phyloP scores from a whole-genome alignment of 1,140 invertebrate species.

The Panagrolaimus sp. region DNA sequence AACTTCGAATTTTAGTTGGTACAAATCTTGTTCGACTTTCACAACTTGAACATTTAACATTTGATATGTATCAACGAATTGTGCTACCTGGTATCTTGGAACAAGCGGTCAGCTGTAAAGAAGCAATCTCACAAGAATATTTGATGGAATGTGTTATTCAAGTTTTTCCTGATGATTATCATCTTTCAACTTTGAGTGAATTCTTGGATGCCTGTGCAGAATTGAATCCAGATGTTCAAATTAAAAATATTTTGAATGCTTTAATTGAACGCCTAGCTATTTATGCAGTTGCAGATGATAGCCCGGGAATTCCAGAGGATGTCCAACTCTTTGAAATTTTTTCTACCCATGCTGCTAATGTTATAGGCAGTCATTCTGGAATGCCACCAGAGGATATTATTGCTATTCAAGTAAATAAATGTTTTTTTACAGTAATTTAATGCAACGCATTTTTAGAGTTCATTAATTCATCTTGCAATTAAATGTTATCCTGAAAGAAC shows the following conservation, averaged over 20 bases:
- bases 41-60: constrained; percentile 86
- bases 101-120: constrained; percentile 92
- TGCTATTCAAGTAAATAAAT: constrained; percentile 74
- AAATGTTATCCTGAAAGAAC: constrained; percentile 90
- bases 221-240: constrained; percentile 75
- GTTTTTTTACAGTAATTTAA: too few relatives aligned
- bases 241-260: constrained; percentile 95
- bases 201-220: constrained; percentile 95
- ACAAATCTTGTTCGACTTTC: constrained; percentile 93
- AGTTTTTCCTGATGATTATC: constrained; percentile 98
- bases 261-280: constrained; percentile 74
- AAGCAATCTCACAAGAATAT: constrained; percentile 98
- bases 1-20: constrained; percentile 72
- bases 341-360: constrained; percentile 85
- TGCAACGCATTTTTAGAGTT: constrained; percentile 21
- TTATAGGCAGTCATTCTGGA: constrained; percentile 70
- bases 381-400: constrained; percentile 94
- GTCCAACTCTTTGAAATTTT: constrained; percentile 95
- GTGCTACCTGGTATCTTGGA: constrained; percentile 65
- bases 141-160: constrained; percentile 99
- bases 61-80: constrained; percentile 83
- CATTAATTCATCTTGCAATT: constrained; percentile 84
- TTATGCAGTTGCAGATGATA: constrained; percentile 64
- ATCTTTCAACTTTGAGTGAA: constrained; percentile 84
- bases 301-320: constrained; percentile 73